Percentiles rank a stretch among this genome's conserved stretches.
These are phyloP conservation scores for Meghimatium bilineatum DNA, from an alignment of 2,888 invertebrate species.

Conservation along the genomic window DNA sequence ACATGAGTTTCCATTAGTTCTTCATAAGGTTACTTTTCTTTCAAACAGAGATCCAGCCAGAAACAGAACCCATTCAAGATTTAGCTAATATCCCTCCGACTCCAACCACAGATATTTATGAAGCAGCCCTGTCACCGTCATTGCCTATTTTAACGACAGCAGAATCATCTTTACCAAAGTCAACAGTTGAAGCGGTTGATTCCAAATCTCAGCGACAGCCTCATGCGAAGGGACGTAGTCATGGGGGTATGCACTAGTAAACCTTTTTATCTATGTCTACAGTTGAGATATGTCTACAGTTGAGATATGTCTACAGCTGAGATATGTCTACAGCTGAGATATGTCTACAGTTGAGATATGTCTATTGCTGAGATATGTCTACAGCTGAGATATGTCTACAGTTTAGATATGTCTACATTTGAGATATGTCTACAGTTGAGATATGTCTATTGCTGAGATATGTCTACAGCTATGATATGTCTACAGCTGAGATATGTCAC, in stretches of 20 bases:
- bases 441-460: too few relatives aligned
- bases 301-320: too few relatives aligned
- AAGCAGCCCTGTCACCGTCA: not conserved
- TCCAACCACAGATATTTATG: not conserved
- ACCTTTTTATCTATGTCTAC: not conserved
- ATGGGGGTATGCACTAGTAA: slow-evolving; percentile 26
- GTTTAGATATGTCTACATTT: too few relatives aligned
- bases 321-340: too few relatives aligned
- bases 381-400: too few relatives aligned
- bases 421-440: too few relatives aligned
- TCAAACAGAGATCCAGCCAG: slow-evolving; percentile 40
- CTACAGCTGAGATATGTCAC: too few relatives aligned
- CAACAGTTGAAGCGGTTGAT: not conserved
- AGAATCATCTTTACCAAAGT: not conserved
- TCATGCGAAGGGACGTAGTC: slow-evolving; percentile 24
- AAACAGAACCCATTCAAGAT: slow-evolving; percentile 52
- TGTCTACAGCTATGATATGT: too few relatives aligned
- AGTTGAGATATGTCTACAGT: not conserved
- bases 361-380: too few relatives aligned
- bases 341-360: too few relatives aligned
- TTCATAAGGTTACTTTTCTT: not conserved
- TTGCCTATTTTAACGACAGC: not conserved
- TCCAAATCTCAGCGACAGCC: slow-evolving; percentile 38
- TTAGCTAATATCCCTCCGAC: not conserved
- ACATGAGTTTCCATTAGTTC: not conserved